Conservation (phyloP, 2,797 vertebrate genomes). For the Pygocentrus nattereri region DNA sequence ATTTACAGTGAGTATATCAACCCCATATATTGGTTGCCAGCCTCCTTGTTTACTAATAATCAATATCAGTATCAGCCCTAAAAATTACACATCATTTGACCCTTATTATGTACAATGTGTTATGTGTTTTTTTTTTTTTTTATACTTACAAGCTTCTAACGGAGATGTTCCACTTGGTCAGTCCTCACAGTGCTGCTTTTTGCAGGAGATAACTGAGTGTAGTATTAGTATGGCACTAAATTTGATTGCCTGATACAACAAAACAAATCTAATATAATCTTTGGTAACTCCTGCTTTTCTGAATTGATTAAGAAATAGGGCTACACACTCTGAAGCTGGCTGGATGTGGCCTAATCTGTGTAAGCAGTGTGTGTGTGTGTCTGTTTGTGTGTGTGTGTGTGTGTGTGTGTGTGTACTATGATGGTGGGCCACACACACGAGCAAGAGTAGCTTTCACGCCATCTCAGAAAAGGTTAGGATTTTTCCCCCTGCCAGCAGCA, state of each 20-base stretch:
- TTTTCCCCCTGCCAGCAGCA: constrained; percentile 65
- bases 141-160: neutral
- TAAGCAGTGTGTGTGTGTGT: constrained; percentile 52
- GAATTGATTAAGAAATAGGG: constrained; percentile 8
- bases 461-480: constrained; percentile 73
- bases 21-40: no score
- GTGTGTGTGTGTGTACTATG: constrained; percentile 61
- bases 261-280: constrained; percentile 4
- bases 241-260: constrained; percentile 4
- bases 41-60: no score
- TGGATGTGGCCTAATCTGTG: neutral
- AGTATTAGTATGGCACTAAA: neutral
- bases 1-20: no score
- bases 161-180: neutral
- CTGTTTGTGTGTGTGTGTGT: constrained; percentile 61
- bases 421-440: constrained; percentile 66
- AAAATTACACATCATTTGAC: no score
- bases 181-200: neutral
- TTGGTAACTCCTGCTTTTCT: neutral
- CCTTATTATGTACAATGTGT: no score
- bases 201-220: neutral
- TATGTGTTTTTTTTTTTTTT: constrained; percentile 16
- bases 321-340: constrained; percentile 6
- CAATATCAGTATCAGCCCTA: no score
- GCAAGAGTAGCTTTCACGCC: constrained; percentile 72